These are phyloP conservation scores for Adineta ricciae DNA, from an alignment of 2,888 invertebrate species.

Conservation along the genomic window DNA sequence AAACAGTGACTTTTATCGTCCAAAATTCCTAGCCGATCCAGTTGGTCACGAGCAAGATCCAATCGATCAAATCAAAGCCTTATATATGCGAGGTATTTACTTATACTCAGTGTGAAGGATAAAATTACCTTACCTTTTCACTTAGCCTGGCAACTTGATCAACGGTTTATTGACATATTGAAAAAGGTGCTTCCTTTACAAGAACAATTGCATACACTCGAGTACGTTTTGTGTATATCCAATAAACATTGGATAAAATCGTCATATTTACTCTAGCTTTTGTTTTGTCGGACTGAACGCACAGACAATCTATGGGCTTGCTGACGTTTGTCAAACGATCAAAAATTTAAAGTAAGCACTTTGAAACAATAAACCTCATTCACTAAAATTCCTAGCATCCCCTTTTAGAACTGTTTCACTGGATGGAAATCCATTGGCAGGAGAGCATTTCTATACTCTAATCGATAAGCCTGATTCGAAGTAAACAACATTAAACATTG, in stretches of 20 bases:
- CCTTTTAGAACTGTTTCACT: slow-evolving; percentile 22
- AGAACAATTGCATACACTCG: slow-evolving; percentile 29
- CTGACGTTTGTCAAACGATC: slow-evolving; percentile 42
- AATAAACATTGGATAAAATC: background rate
- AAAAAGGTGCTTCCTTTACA: slow-evolving; percentile 21
- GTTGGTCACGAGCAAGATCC: background rate
- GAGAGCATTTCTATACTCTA: slow-evolving; percentile 19
- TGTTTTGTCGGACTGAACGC: slow-evolving; percentile 45
- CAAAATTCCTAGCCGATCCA: background rate
- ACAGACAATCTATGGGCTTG: slow-evolving; percentile 41
- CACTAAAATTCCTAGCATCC: background rate
- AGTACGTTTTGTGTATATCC: slow-evolving; percentile 13
- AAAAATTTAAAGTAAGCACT: slow-evolving; percentile 42
- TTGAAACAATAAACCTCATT: background rate
- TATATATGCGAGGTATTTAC: background rate
- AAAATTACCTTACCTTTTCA: background rate
- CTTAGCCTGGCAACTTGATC: slow-evolving; percentile 33
- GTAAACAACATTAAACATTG: background rate
- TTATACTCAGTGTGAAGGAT: background rate
- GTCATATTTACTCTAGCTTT: slow-evolving; percentile 39
- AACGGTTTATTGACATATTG: slow-evolving; percentile 25
- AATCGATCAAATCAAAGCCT: background rate
- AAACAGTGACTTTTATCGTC: slow-evolving; percentile 1
- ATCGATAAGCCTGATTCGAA: slow-evolving; percentile 20
- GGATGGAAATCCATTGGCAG: slow-evolving; percentile 25